Evolutionary conservation across 2,113 vertebrate genomes (phyloP), one percentile per base, ranked within the genome.

Genomic region (Mystacornis crossleyi): DNA sequence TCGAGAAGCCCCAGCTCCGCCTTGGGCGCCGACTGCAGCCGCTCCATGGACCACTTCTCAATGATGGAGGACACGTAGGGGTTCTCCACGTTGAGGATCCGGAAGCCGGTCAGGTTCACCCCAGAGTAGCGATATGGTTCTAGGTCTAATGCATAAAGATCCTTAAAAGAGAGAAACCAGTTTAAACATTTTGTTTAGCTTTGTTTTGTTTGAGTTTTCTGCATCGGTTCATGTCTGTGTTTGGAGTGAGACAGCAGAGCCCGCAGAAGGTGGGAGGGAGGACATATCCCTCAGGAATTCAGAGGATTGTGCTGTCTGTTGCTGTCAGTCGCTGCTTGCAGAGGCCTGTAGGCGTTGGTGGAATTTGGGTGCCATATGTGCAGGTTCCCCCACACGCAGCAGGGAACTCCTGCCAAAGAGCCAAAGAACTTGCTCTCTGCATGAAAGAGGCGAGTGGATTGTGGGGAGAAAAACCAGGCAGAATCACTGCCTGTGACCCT

Each of bases 111-210:
- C 98, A 99, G 99, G 96, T 99, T 99, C 87, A 99, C 99, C 13
- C 99, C 99, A 2, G 99, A 99, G 98, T 99, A 99, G 94, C 99
- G 99, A 33, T 99, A 99, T 21, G 99, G 99, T 94, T 99, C 99
- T 96, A 99, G 98, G 98, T 99, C 99, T 86, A 99, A 98, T 29
- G 99, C 99, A 96, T 99, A 99, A 95, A 99, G 98, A 97, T 99
- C 99, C 99, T 99, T 95, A 69, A 92, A 97, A 94, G 96, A 97
- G 90, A 97, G 87, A 97, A 97, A 92, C 40, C 15, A 3, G 34
- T 60, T 93, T 96, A 57, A 94, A 79, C 78, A 48, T 66, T 54
- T 57, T 65, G 81, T 12, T 89, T 86, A 67, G n/a, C 81, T 92
- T 12, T 72, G 54, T 19, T 83, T 33, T 82, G 50, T 29, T 91